Base-by-base conservation (phyloP, 2,888 invertebrate species). In the Cyrtodaria siliqua region DNA sequence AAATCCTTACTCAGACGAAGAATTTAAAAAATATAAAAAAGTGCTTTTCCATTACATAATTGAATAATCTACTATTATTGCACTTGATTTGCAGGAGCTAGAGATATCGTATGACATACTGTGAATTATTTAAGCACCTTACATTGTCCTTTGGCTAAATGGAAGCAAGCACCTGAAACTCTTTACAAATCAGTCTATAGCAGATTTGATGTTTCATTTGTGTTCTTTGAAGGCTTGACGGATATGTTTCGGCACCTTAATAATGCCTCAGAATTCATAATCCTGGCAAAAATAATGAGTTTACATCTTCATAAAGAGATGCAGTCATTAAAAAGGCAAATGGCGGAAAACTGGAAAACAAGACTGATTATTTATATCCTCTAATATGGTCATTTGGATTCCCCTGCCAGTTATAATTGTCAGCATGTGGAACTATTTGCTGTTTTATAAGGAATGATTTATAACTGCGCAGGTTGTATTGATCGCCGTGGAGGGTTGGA, bases 331-430 rank as follows among this genome's bases (percentile, higher is more conserved):
- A 33, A 33, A 33, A 12, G 33, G 6, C 4, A 33, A 27, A 26
- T 27, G 53, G 2, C 2, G 53, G 14, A 26, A 27, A 23, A 16
- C 33, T 33, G 18, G 18, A 49, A 60, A 60, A 24, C 53, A 16
- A 49, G 50, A 12, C 20, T 38, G 29, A 60, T 72, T 59, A 57
- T 64, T 53, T 71, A 71, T 71, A 42, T 64, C 64, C 59, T 60
- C 42, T 59, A 59, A 59, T 60, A 42, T 27, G 42, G 50, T 68
- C 56, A 52, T 68, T 68, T 52, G 40, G 33, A 20, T 9, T 64
- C 72, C 72, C 72, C n/a, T 59, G 72, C 24, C 42, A 29, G 33
- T 60, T 59, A 59, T 72, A 52, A 66, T 29, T 66, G 72, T 72
- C 72, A 64, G 59, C 53, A 72, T 27, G 33, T 23, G 55, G 52